Base-by-base conservation (phyloP, 1,140 invertebrate species). In the Lepidurus couesii region DNA sequence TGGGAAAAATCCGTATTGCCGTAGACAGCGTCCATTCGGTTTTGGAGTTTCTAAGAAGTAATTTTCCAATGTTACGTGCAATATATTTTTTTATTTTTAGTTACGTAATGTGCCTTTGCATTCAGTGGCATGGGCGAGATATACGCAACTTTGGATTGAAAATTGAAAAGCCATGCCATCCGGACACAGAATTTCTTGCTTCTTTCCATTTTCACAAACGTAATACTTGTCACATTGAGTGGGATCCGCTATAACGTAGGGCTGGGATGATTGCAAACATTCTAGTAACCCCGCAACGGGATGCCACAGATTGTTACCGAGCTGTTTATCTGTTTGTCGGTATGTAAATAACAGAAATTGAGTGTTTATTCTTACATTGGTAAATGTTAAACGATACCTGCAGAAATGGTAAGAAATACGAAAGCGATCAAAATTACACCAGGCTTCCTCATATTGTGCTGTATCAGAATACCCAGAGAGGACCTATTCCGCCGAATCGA, bases 1-100 rank as follows among this genome's bases (percentile, higher is more conserved):
- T 3, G 92, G 91, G 85, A 94, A 96, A 88, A 94, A 94, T 7
- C 94, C 94, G 84, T 95, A 95, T 82, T 89, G 88, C 79, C 94
- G 88, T 6, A 93, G 93, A 83, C 94, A 96, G 74, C 89, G 88
- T 80, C 87, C 86, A 82, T 86, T 91, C 6, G 90, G 87, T 82
- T 92, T 90, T 42, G 93, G 90, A 47, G 90, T 88, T 84, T 95
- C 93, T 94, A 85, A 74, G 84, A 47, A 16, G 53, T 44, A 13
- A 34, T 74, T 21, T 26, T 74, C 10, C 1, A 74, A 74, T 24
- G 11, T 24, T 74, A 74, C 21, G 0, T 74, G 11, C 42, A 42
- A 73, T 73, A 75, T 26, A 75, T 21, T 76, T 76, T 26, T 8
- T 47, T 44, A 26, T 76, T 75, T 75, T n/a, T 42, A 75, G 42